Base-by-base conservation (phyloP, 1,140 invertebrate genomes). In the Drosophila ironensis region DNA sequence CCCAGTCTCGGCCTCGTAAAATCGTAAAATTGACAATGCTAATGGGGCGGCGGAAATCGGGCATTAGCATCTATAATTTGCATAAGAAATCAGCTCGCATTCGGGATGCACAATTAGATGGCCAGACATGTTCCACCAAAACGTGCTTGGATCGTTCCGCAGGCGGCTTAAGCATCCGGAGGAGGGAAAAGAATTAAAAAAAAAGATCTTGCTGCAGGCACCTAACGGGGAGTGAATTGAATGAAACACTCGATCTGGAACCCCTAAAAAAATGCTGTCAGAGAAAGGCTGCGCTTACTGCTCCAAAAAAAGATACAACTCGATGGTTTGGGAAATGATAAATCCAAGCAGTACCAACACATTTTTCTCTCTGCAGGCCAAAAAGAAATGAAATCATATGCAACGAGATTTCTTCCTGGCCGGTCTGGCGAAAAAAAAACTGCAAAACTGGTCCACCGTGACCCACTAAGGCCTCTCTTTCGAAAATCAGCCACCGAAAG, bases 1-100 rank as follows among this genome's bases (percentile, higher is more conserved):
- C 5, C 19, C 17, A 40, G 30, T 30, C 16, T 57, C 4, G 41
- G 8, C 28, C 48, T 51, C 48, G 22, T 40, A 73, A 52, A 78
- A 69, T 82, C 68, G 22, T 63, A 50, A 40, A 82, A 82, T 82
- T 78, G 73, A 84, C 78, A 84, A 84, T 82, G 72, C 77, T 48
- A 75, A 51, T 74, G 64, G 68, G 69, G 64, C 61, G 33, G 54
- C 78, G 78, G 80, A 84, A 84, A 77, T 73, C 63, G 50, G 68
- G 77, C 63, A 84, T 78, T 80, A 45, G 8, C 37, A 9, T 25
- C 8, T 12, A 53, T 80, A 59, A 84, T 81, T 84, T 82, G 77
- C 77, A 84, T 82, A 84, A 69, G 61, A 76, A 47, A 57, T 30
- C 40, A 37, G n/a, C 52, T 60, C 40, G 53, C 50, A 72, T 19